Evolutionary conservation across 2,113 vertebrate species (phyloP).

Genomic region (Rynchops niger): DNA sequence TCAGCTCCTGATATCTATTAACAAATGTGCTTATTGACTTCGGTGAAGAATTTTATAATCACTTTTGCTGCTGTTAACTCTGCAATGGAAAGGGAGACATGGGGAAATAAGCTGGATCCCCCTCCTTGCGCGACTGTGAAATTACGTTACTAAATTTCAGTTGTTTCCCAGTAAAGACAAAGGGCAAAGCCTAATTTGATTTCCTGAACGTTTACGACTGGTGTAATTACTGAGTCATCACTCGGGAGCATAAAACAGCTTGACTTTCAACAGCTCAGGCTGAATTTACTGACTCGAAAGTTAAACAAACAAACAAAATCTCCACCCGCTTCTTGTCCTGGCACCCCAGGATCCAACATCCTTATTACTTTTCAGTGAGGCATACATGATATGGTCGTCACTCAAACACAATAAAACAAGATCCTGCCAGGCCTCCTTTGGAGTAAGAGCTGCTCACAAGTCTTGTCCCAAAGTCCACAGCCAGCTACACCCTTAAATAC

Average conservation of each 20-base stretch:
- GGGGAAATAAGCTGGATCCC: background rate
- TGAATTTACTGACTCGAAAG: background rate
- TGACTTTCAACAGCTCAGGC: conserved; percentile 13
- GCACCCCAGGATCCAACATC: background rate
- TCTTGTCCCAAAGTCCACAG: background rate
- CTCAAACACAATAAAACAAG: background rate
- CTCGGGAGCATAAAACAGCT: background rate
- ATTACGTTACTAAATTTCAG: background rate
- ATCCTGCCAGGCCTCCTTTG: background rate
- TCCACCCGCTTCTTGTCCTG: background rate
- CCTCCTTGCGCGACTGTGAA: background rate
- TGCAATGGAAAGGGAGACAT: background rate
- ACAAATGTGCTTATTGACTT: background rate
- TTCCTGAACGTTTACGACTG: background rate
- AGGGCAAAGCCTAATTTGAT: background rate
- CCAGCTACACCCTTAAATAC: background rate
- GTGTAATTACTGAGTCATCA: conserved; percentile 5
- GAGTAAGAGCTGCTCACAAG: background rate
- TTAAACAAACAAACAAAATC: conserved; percentile 45
- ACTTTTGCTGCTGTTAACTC: background rate
- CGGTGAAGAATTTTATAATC: background rate
- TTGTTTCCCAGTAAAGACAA: background rate
- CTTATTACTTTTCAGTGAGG: background rate
- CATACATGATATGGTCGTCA: background rate
- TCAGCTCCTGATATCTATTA: background rate